phyloP scores from a whole-genome alignment of 1,140 invertebrate species.

The Bursaphelenchus mucronatus region DNA sequence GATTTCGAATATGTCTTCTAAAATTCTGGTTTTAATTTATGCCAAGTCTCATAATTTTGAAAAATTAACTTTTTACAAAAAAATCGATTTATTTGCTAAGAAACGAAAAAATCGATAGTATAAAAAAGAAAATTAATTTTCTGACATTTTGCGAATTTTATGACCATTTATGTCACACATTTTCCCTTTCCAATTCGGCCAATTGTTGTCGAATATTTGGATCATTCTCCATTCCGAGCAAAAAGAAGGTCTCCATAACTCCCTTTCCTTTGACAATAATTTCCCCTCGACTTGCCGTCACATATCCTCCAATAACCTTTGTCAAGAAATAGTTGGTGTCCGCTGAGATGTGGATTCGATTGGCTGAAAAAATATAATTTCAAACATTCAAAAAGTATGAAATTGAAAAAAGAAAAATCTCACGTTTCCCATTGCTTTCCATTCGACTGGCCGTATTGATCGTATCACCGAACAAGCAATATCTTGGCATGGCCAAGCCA shows the following conservation, averaged over 20 bases:
- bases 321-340: conserved; percentile 36
- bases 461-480: conserved; percentile 76
- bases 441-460: conserved; percentile 86
- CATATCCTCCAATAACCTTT: conserved; percentile 40
- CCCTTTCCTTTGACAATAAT: conserved; percentile 47
- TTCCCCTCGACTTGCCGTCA: conserved; percentile 36
- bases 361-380: conserved; percentile 26
- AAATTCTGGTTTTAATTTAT: no score
- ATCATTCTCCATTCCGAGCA: conserved; percentile 65
- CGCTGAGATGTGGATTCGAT: conserved; percentile 42
- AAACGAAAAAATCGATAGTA: no score
- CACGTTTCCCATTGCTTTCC: conserved; percentile 67
- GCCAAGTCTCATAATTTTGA: no score
- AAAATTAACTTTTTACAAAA: no score
- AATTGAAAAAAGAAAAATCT: conserved; percentile 6
- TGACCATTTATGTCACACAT: no score
- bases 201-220: conserved; percentile 18
- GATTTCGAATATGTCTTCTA: no score
- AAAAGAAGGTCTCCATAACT: conserved; percentile 60
- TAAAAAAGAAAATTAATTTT: no score
- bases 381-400: not conserved
- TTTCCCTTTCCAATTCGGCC: no score
- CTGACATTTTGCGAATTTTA: no score
- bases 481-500: conserved; percentile 60
- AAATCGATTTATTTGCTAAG: no score